phyloP scores from a whole-genome alignment of 2,888 invertebrate genomes.

The Antheraea yamamai region DNA sequence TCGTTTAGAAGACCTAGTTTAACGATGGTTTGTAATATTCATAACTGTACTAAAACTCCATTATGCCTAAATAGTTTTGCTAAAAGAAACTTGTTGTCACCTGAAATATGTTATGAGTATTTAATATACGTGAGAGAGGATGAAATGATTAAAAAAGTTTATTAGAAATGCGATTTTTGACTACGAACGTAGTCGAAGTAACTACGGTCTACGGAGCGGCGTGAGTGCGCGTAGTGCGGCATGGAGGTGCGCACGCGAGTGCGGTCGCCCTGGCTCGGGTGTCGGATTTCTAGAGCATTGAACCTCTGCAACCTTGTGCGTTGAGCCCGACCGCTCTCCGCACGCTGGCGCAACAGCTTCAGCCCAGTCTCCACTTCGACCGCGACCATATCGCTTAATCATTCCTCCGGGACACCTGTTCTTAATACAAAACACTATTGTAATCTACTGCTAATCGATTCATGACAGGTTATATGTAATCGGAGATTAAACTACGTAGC shows the following conservation, averaged over 20 bases:
- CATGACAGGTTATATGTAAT: constrained; percentile 74
- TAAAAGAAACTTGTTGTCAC: background rate
- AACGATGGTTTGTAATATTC: constrained; percentile 41
- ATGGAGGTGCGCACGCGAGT: constrained; percentile 43
- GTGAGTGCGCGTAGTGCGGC: constrained; percentile 34
- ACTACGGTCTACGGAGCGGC: constrained; percentile 29
- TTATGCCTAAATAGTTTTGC: constrained; percentile 1
- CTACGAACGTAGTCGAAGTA: constrained; percentile 39
- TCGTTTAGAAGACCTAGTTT: constrained; percentile 61
- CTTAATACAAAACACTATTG: constrained; percentile 63
- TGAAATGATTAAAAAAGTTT: background rate
- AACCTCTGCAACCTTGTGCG: constrained; percentile 81
- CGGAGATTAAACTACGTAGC: constrained; percentile 61
- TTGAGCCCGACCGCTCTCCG: constrained; percentile 79
- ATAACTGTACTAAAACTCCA: constrained; percentile 36
- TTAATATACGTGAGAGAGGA: background rate
- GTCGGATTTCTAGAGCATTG: constrained; percentile 81
- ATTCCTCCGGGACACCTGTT: constrained; percentile 77
- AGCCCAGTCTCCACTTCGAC: constrained; percentile 74
- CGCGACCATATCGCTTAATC: constrained; percentile 72
- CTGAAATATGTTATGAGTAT: background rate
- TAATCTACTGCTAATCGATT: constrained; percentile 66
- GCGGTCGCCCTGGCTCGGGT: constrained; percentile 73
- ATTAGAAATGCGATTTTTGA: constrained; percentile 21
- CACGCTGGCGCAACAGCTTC: constrained; percentile 75